These are phyloP conservation scores for Zaprionus vittiger DNA, from an alignment of 1,140 invertebrate species.

Conservation along the genomic window DNA sequence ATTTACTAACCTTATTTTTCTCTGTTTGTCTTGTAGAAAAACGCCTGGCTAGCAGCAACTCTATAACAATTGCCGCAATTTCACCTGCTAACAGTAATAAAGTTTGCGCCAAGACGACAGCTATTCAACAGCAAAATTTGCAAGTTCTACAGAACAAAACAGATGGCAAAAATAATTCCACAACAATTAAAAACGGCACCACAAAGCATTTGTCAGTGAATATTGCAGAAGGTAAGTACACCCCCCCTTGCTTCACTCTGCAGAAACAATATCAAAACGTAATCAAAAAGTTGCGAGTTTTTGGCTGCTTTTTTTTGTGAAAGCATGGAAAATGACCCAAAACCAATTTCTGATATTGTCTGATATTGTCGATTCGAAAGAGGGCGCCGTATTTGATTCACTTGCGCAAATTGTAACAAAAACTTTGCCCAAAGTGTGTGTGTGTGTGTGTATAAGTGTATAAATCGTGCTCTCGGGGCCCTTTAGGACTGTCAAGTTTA, in stretches of 20 bases:
- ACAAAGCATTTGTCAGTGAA: slow-evolving; percentile 27
- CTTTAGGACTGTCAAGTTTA: slow-evolving; percentile 43
- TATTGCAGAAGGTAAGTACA: slow-evolving; percentile 63
- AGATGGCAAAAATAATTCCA: slow-evolving; percentile 35
- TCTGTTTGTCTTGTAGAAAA: slow-evolving; percentile 53
- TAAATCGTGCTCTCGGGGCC: slow-evolving; percentile 48
- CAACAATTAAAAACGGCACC: slow-evolving; percentile 44
- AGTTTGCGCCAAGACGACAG: slow-evolving; percentile 1
- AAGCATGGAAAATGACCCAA: slow-evolving; percentile 64
- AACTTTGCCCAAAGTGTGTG: slow-evolving; percentile 23
- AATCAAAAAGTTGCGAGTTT: slow-evolving; percentile 24
- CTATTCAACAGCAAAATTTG: slow-evolving; percentile 2
- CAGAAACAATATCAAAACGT: slow-evolving; percentile 14
- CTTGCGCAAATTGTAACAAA: slow-evolving; percentile 16
- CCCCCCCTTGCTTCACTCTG: not conserved
- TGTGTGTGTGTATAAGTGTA: not conserved
- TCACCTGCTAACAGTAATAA: not conserved
- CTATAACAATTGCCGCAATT: slow-evolving; percentile 6
- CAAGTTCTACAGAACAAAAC: slow-evolving; percentile 11
- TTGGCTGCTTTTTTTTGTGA: slow-evolving; percentile 38
- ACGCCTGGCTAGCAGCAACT: slow-evolving; percentile 41
- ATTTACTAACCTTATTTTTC: not conserved
- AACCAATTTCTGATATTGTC: slow-evolving; percentile 33
- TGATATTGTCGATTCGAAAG: slow-evolving; percentile 25
- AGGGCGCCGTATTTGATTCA: slow-evolving; percentile 11